A percentile compares a stretch with the other conserved stretches of the same genome.
Evolutionary conservation across 2,113 vertebrate genomes (phyloP).

Genomic region (Sinosuthora webbiana): DNA sequence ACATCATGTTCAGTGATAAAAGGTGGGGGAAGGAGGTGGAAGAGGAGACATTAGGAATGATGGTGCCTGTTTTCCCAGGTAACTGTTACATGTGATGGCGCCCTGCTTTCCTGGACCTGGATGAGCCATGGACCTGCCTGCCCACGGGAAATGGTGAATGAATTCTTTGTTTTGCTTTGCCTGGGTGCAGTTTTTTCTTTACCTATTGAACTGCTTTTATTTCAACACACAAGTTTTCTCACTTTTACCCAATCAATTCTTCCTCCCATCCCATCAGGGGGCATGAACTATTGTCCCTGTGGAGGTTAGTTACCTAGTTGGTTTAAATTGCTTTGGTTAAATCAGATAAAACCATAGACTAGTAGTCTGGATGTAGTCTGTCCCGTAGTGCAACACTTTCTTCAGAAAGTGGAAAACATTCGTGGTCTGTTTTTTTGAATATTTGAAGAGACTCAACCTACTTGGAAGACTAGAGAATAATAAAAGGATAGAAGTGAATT

Average conservation of each 20-base stretch:
- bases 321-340: not conserved
- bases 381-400: not conserved
- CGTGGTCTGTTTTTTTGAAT: not conserved
- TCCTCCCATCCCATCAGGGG: accelerated
- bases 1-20: not conserved
- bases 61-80: not conserved
- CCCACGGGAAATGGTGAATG: accelerated
- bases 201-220: not conserved
- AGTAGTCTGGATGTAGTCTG: not conserved
- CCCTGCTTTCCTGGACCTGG: not conserved
- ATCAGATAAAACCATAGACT: not conserved
- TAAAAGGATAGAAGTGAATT: not conserved
- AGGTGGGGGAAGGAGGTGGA: not conserved
- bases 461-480: not conserved
- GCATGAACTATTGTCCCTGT: not conserved
- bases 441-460: not conserved
- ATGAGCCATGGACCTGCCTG: not conserved
- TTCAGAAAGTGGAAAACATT: not conserved
- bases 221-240: not conserved
- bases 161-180: not conserved
- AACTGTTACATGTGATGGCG: accelerated
- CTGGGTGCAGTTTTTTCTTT: not conserved
- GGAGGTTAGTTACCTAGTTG: not conserved
- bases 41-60: accelerated
- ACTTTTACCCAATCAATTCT: not conserved